Base-by-base conservation (phyloP, 2,888 invertebrate genomes). In the Drosophila ezoana region DNA sequence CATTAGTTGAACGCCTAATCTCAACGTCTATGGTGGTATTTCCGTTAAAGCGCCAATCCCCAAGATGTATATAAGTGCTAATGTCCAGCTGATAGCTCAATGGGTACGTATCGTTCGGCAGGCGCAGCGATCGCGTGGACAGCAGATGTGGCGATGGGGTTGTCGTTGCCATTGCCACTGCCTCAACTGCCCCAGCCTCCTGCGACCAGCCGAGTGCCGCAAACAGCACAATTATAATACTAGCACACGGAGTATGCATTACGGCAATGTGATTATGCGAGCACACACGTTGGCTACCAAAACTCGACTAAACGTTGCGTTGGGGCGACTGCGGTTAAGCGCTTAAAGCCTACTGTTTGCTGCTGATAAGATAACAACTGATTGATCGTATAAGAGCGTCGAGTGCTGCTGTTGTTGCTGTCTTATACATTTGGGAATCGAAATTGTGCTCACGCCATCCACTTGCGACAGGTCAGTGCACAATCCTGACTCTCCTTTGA, bases 51-150 rank as follows among this genome's bases (percentile, higher is more conserved):
- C 62, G 60, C 33, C 77, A 77, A 0, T 76, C 75, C 1, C 84
- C 86, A 28, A 72, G 70, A 73, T 92, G 91, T 45, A 92, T 85
- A 41, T 83, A 74, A 9, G 78, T 91, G 28, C 63, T 65, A 9
- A 92, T 81, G 49, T 90, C 89, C 40, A 92, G 75, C 76, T 93
- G 92, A 87, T 95, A 95, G 81, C 93, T 93, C 35, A 89, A 68
- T 0, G 95, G 95, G 9, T 87, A 88, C 60, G 95, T 92, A 76
- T 93, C 93, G 3, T 92, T 93, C 0, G 95, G 95, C 60, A 95
- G 92, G 28, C 93, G 92, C 90, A 94, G 79, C 2, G 91, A 72
- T 43, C 88, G 74, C 8, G 6, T 16, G 0, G 53, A 9, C n/a
- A 48, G n/a, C 16, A 60, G 43, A 5, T 60, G 44, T 14, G 49